These are phyloP conservation scores for Lerista edwardsae DNA, from an alignment of 2,797 vertebrate species.

Conservation along the genomic window DNA sequence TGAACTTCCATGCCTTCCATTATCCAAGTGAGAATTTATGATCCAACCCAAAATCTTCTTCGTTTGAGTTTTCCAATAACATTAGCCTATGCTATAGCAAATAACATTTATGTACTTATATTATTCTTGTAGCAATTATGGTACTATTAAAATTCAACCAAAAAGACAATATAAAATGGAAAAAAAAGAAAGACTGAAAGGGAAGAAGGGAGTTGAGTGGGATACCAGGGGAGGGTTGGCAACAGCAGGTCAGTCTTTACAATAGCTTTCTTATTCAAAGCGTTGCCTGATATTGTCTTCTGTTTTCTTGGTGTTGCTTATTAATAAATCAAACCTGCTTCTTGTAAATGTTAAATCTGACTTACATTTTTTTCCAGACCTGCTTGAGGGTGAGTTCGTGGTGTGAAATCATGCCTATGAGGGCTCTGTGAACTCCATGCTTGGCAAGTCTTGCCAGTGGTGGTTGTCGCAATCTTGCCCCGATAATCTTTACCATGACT, in stretches of 20 bases:
- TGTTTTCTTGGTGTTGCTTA: not conserved
- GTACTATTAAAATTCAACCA: not conserved
- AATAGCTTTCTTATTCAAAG: not conserved
- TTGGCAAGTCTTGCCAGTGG: constrained; percentile 85
- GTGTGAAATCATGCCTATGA: constrained; percentile 86
- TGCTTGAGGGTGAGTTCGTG: constrained; percentile 77
- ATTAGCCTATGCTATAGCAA: not conserved
- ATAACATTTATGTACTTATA: not conserved
- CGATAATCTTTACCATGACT: constrained; percentile 83
- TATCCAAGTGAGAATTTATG: too few relatives aligned
- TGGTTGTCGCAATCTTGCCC: constrained; percentile 84
- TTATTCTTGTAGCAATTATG: not conserved
- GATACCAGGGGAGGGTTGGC: not conserved
- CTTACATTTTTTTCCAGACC: constrained; percentile 90
- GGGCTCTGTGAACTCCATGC: constrained; percentile 87
- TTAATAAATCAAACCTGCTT: not conserved
- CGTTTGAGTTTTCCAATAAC: not conserved
- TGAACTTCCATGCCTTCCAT: too few relatives aligned
- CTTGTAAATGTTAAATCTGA: not conserved
- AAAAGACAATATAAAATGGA: not conserved
- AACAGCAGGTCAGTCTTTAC: not conserved
- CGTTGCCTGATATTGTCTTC: not conserved
- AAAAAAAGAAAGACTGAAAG: too few relatives aligned
- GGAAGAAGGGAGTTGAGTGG: not conserved
- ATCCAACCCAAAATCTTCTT: not conserved